Evolutionary conservation across 1,140 invertebrate genomes (phyloP).

Genomic region (Linepithema humile): DNA sequence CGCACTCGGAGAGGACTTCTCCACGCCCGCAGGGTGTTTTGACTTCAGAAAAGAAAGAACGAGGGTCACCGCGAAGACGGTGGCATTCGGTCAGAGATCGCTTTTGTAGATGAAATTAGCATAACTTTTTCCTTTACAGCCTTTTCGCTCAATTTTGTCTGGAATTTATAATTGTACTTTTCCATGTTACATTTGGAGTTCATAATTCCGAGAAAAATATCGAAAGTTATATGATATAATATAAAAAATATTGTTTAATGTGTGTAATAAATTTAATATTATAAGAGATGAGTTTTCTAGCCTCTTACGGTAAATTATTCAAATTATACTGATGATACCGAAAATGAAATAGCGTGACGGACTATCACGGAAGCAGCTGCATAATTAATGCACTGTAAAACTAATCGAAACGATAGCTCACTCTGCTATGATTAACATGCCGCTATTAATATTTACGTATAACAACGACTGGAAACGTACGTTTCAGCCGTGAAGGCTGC

Average conservation of each 20-base stretch:
- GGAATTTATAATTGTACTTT: not conserved
- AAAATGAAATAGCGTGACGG: not conserved
- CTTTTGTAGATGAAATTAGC: not conserved
- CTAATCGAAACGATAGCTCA: constrained; percentile 22
- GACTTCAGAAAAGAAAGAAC: constrained; percentile 43
- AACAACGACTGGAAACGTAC: not conserved
- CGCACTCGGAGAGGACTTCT: constrained; percentile 26
- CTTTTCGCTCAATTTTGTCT: not conserved
- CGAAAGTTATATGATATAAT: not conserved
- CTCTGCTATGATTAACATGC: not conserved
- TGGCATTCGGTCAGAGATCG: not conserved
- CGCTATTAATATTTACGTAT: constrained; percentile 35
- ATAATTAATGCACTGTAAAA: constrained; percentile 13
- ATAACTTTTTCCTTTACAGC: not conserved
- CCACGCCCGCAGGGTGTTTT: constrained; percentile 60
- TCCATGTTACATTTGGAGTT: not conserved
- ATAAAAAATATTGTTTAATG: not conserved
- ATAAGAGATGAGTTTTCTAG: not conserved
- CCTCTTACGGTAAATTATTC: not conserved
- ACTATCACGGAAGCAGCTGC: not conserved
- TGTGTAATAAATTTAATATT: not conserved
- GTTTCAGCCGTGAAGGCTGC: not conserved
- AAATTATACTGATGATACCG: not conserved
- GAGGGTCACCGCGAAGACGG: not conserved
- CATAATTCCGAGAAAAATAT: too few species aligned